Percentiles rank a stretch among this genome's conserved stretches.
These are phyloP conservation scores for Empis livida DNA, from an alignment of 2,888 invertebrate species.

Conservation along the genomic window DNA sequence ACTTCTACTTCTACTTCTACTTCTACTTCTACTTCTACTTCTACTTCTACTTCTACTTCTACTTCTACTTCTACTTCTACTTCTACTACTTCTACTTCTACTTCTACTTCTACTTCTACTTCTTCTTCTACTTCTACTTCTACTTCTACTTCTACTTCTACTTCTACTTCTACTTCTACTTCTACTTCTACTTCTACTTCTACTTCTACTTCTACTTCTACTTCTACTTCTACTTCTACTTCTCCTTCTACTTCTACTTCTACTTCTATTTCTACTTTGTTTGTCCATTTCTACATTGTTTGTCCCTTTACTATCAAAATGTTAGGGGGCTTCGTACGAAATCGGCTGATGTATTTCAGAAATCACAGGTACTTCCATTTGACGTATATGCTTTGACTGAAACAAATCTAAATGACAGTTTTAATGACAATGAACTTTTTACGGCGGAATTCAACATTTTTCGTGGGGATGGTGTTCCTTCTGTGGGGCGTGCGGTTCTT, in stretches of 20 bases:
- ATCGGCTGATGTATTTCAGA: too few relatives aligned
- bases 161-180: conserved; percentile 2
- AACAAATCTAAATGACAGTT: too few relatives aligned
- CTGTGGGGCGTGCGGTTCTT: too few relatives aligned
- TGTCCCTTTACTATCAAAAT: conserved; percentile 5
- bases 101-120: conserved; percentile 3
- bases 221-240: conserved; percentile 5
- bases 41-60: conserved; percentile 2
- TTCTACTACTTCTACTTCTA: conserved; percentile 1
- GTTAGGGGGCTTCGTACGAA: too few relatives aligned
- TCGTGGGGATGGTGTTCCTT: too few relatives aligned
- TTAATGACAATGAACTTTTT: too few relatives aligned
- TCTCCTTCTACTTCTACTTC: conserved; percentile 6
- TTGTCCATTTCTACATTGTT: conserved; percentile 2
- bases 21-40: not conserved
- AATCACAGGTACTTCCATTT: too few relatives aligned
- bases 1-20: too few relatives aligned
- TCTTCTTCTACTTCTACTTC: conserved; percentile 2
- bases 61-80: conserved; percentile 5
- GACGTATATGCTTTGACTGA: too few relatives aligned
- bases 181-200: conserved; percentile 4
- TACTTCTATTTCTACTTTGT: conserved; percentile 5
- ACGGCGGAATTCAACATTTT: too few relatives aligned
- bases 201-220: conserved; percentile 3
- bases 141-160: conserved; percentile 4